Evolutionary conservation across 1,140 invertebrate genomes (phyloP), one percentile per base, ranked within the genome.

Genomic region (Danaus plexippus): DNA sequence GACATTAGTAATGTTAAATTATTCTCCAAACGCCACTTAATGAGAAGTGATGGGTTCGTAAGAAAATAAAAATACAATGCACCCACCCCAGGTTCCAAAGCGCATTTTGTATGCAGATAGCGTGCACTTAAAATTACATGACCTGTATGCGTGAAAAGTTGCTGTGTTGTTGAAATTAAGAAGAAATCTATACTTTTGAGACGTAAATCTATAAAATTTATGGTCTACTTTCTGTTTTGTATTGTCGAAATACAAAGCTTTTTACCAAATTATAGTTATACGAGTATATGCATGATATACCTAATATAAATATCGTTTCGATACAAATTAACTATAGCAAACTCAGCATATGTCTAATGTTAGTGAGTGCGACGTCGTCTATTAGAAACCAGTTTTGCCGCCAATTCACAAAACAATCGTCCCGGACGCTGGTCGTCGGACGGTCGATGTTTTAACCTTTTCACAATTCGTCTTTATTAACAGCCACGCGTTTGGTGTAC

Each of bases 1-100:
- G 79, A 87, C 81, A 85, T 87, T 85, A 83, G 64, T 57, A 68
- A 85, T 85, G 81, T 71, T 80, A 87, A 87, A 69, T 81, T 87
- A 87, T 87, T 87, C 84, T 85, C 76, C 80, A 79, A 84, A 84
- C 84, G 84, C 75, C 77, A 77, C 75, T 87, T 87, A 87, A 87
- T 87, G 81, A 87, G 84, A 87, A 87, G 75, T 87, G 81, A 87
- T 87, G 84, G 79, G 84, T 87, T 87, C 81, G 68, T 84, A 81
- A 80, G 84, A 87, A 87, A 87, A 85, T 84, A 82, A 82, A 85
- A 81, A 84, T 71, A 84, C 80, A 86, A 78, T 81, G 74, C 66
- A 70, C 69, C 77, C 67, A 71, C 77, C 69, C 68, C 48, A 72
- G 69, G 68, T 74, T 73, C 68, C 67, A 63, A 67, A 64, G 63